Evolutionary conservation across 2,888 invertebrate genomes (phyloP).

Genomic region (Dicyrtomina minuta): DNA sequence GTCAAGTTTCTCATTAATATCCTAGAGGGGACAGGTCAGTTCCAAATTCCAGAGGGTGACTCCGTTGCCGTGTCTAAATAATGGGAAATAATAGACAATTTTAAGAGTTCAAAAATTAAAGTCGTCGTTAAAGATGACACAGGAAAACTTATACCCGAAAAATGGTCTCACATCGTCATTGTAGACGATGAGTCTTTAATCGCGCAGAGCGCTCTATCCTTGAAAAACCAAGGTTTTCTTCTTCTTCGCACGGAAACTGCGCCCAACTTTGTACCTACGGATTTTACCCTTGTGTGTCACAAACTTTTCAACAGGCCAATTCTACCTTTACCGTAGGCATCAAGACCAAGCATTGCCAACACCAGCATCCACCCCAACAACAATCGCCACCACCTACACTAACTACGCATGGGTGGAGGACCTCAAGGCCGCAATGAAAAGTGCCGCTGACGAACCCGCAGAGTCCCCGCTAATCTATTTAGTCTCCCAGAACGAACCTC

Average conservation of each 20-base stretch:
- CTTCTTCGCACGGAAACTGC: neutral
- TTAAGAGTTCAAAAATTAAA: constrained; percentile 61
- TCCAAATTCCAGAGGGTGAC: constrained; percentile 57
- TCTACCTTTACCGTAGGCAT: constrained; percentile 4
- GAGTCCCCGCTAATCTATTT: constrained; percentile 8
- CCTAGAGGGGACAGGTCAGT: constrained; percentile 71
- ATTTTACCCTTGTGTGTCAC: constrained; percentile 57
- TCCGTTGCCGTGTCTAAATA: constrained; percentile 57
- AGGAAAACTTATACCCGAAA: too few species aligned
- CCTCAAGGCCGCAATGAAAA: constrained; percentile 72
- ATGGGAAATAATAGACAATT: constrained; percentile 55
- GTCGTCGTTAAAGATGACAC: neutral
- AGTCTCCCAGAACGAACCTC: constrained; percentile 52
- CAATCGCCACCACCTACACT: constrained; percentile 67
- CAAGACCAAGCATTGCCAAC: neutral
- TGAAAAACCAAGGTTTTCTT: constrained; percentile 19
- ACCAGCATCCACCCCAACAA: constrained; percentile 50
- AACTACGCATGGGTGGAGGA: constrained; percentile 77
- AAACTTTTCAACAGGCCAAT: neutral
- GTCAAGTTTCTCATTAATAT: constrained; percentile 79
- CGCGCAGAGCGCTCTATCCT: neutral
- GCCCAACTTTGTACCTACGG: constrained; percentile 54
- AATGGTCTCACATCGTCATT: neutral
- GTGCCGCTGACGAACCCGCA: neutral
- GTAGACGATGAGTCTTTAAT: neutral